phyloP scores from a whole-genome alignment of 2,113 vertebrate species.

The Sialia sialis region DNA sequence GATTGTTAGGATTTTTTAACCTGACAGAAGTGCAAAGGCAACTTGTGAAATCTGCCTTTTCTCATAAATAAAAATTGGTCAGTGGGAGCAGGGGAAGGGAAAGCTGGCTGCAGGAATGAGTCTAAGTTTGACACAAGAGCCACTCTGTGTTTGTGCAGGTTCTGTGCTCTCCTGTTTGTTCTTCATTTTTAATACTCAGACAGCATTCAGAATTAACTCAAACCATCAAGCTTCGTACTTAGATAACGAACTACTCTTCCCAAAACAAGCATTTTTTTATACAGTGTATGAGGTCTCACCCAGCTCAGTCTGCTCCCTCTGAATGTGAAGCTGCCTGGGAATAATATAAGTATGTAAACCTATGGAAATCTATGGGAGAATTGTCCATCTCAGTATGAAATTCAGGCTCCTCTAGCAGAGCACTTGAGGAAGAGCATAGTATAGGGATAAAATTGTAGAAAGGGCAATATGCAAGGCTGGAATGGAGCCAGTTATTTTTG shows the following conservation, averaged over 20 bases:
- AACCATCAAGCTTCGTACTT: neutral
- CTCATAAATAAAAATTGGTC: rapidly evolving
- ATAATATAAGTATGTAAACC: neutral
- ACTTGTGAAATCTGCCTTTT: neutral
- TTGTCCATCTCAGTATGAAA: neutral
- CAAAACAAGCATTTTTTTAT: neutral
- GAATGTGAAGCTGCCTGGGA: neutral
- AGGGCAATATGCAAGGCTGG: neutral
- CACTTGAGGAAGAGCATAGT: neutral
- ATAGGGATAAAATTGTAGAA: neutral
- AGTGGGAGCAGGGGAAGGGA: neutral
- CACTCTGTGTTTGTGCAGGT: neutral
- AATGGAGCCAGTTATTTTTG: neutral
- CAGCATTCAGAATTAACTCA: neutral
- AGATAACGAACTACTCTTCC: neutral
- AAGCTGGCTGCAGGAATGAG: neutral
- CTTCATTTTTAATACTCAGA: neutral
- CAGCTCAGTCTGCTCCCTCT: neutral
- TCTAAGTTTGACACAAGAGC: neutral
- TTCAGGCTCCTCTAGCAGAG: rapidly evolving
- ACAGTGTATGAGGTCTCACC: neutral
- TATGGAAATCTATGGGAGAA: neutral
- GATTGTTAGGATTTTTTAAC: neutral
- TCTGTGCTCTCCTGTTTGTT: neutral
- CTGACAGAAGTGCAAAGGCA: neutral